Conservation (phyloP, 2,797 vertebrate genomes). For the Diplodus puntazzo region DNA sequence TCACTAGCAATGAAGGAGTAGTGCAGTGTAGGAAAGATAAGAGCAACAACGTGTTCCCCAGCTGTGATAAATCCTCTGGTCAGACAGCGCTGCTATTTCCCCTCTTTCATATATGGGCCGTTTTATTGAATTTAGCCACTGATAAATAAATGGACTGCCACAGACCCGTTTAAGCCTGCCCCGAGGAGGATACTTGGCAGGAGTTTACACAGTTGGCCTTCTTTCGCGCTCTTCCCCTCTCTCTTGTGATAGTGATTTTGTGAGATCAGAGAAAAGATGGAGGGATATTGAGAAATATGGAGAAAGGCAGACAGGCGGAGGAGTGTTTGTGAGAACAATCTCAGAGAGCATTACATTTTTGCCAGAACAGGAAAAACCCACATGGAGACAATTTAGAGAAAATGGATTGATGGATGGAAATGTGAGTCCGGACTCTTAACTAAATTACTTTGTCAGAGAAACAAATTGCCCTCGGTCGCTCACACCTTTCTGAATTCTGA, state of each 20-base stretch:
- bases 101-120: constrained; percentile 91
- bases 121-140: constrained; percentile 94
- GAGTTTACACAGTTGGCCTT: constrained; percentile 72
- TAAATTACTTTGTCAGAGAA: not conserved
- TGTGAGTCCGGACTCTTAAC: constrained; percentile 1
- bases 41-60: constrained; percentile 91
- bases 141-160: constrained; percentile 94
- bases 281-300: constrained; percentile 40
- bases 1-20: constrained; percentile 90
- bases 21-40: constrained; percentile 91
- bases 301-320: constrained; percentile 27
- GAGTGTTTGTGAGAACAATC: constrained; percentile 85
- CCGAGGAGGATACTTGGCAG: constrained; percentile 86
- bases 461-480: not conserved
- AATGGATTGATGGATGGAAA: constrained; percentile 39
- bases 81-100: constrained; percentile 90
- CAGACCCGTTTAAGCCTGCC: constrained; percentile 90
- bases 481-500: not conserved
- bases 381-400: constrained; percentile 15
- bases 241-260: constrained; percentile 51
- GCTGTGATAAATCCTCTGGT: constrained; percentile 89
- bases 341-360: constrained; percentile 87
- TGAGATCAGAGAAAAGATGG: constrained; percentile 42
- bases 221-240: constrained; percentile 55
- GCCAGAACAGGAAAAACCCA: constrained; percentile 77